Percentiles rank a stretch among this genome's conserved stretches.
Evolutionary conservation across 2,888 invertebrate species (phyloP).

Genomic region (Perizoma affinitatum): DNA sequence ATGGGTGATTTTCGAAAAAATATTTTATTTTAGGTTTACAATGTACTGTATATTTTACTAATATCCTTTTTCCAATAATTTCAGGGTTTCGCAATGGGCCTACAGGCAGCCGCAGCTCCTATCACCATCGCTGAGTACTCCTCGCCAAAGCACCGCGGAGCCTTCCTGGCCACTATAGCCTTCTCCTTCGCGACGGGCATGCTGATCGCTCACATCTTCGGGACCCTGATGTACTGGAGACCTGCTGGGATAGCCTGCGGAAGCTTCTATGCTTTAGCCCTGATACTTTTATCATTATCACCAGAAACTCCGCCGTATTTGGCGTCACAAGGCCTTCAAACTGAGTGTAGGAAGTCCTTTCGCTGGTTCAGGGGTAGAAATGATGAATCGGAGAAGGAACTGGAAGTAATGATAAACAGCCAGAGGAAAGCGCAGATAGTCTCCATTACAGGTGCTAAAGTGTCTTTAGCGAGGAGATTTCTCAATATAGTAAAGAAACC

Average conservation of each 20-base stretch:
- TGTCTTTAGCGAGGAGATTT: constrained; percentile 60
- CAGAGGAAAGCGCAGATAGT: constrained; percentile 54
- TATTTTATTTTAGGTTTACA: too few species aligned
- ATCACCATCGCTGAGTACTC: constrained; percentile 79
- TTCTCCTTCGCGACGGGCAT: constrained; percentile 86
- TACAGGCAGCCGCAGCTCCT: constrained; percentile 77
- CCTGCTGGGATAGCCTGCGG: constrained; percentile 81
- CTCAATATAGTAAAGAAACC: constrained; percentile 62
- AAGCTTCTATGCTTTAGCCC: constrained; percentile 74
- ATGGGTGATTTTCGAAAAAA: too few species aligned
- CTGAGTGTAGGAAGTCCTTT: constrained; percentile 83
- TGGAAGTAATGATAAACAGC: constrained; percentile 71
- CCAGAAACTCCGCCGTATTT: constrained; percentile 89
- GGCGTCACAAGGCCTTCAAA: constrained; percentile 78
- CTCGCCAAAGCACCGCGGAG: constrained; percentile 85
- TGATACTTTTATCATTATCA: constrained; percentile 78
- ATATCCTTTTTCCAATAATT: constrained; percentile 39
- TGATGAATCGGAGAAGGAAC: constrained; percentile 72
- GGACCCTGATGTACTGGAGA: constrained; percentile 85
- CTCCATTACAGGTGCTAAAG: constrained; percentile 52
- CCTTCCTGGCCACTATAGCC: constrained; percentile 85
- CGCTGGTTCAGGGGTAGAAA: constrained; percentile 83
- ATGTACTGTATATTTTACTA: neutral
- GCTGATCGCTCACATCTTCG: constrained; percentile 85
- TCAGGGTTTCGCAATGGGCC: constrained; percentile 81